Base-by-base conservation (phyloP, 2,888 invertebrate genomes). In the Drosophila greeni region DNA sequence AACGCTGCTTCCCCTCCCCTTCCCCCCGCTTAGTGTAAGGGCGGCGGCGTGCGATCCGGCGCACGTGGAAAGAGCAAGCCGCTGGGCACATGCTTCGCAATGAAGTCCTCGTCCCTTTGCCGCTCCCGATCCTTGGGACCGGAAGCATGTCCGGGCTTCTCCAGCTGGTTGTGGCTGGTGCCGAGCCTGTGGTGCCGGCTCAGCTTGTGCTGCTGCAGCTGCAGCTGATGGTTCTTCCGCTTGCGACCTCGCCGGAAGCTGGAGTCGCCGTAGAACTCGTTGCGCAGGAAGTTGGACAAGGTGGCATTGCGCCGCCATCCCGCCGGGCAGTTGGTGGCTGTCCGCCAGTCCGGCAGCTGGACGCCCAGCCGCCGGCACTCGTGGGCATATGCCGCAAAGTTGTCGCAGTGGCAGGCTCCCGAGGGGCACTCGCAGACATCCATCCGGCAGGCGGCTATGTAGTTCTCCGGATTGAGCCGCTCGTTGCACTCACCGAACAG, bases 341-440 rank as follows among this genome's bases (percentile, higher is more conserved):
- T 90, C 66, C 93, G 91, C 96, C 96, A 97, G 72, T 93, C 91
- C 0, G 90, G 90, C 48, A 95, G 89, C 66, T 91, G 90, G 1
- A 94, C 93, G 0, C 96, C 96, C 39, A 94, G 88, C 23, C 96
- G 91, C 69, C 93, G 91, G 86, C 97, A 97, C 87, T 96, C 96
- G 73, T 95, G 93, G 1, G 95, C 95, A 86, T 97, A 97, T 3
- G 97, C 97, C 56, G 94, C 93, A 83, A 97, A 93, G 67, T 96
- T 94, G 75, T 97, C 96, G 88, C 97, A 97, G 87, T 96, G 95
- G 82, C 97, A 97, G 82, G 92, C 70, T 61, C 92, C 91, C 14
- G 92, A 91, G 3, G 94, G 93, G 87, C 97, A 97, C 84, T 96
- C 95, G 86, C 97, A 96, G 90, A 96, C 94, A 86, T 97, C 97